Evolutionary conservation across 2,888 invertebrate species (phyloP).

Genomic region (Nymphalis c-album): DNA sequence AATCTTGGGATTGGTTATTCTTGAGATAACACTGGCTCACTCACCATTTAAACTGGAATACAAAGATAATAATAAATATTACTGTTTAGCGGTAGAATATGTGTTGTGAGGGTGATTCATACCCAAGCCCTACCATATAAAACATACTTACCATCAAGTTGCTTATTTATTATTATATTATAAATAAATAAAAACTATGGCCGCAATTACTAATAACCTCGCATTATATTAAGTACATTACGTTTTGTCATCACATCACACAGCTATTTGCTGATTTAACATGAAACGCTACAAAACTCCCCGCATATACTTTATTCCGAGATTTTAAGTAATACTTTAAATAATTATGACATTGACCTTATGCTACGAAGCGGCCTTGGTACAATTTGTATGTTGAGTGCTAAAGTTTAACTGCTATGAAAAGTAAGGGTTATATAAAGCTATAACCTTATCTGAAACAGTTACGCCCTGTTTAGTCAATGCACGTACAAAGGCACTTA

Average conservation of each 20-base stretch:
- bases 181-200: no score
- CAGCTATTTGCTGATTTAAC: neutral
- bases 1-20: no score
- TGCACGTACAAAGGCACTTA: constrained; percentile 34
- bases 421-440: constrained; percentile 14
- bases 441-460: constrained; percentile 26
- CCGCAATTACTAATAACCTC: no score
- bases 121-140: no score
- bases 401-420: constrained; percentile 12
- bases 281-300: neutral
- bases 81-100: no score
- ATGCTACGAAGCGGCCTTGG: constrained; percentile 2
- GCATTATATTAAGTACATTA: no score
- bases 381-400: constrained; percentile 8
- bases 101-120: no score
- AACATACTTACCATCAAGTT: no score
- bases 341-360: constrained; percentile 11
- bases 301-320: neutral
- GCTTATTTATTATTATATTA: no score
- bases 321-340: constrained; percentile 6
- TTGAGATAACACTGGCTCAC: no score
- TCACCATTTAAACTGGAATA: no score
- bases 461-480: constrained; percentile 29
- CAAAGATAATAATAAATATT: no score
- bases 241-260: neutral